Evolutionary conservation across 2,113 vertebrate species (phyloP).

Genomic region (Pygoscelis adeliae): DNA sequence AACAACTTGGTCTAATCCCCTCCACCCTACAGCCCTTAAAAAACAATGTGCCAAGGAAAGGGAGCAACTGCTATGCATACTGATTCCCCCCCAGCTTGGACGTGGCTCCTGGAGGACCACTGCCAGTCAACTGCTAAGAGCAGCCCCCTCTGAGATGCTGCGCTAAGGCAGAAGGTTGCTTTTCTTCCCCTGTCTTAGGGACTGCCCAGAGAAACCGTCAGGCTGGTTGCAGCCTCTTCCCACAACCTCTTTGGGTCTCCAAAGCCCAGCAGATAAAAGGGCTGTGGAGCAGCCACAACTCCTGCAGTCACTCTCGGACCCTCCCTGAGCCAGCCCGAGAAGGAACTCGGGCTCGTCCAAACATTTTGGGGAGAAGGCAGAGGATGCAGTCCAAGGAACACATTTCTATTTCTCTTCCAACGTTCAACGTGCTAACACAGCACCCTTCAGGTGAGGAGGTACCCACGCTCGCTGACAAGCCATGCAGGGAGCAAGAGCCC

Average conservation of each 20-base stretch:
- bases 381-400: not conserved
- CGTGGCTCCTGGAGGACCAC: not conserved
- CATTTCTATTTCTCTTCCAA: not conserved
- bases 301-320: rapidly evolving
- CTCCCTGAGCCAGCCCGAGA: not conserved
- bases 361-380: not conserved
- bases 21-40: conserved; percentile 27
- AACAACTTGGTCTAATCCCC: conserved; percentile 53
- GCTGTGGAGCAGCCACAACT: not conserved
- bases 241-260: not conserved
- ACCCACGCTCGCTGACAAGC: rapidly evolving
- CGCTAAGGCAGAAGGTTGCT: not conserved
- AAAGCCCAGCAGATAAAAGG: not conserved
- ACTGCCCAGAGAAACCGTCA: not conserved
- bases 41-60: conserved; percentile 45
- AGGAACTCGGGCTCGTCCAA: not conserved
- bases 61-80: conserved; percentile 27
- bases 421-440: rapidly evolving
- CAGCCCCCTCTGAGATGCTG: not conserved
- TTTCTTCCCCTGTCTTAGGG: not conserved
- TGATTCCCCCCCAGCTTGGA: conserved; percentile 20
- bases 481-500: not conserved
- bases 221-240: not conserved
- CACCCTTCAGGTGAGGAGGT: not conserved
- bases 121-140: conserved; percentile 13